Percentiles rank a stretch among this genome's conserved stretches.
phyloP scores from a whole-genome alignment of 2,797 vertebrate species.

The Ciconia nigra region DNA sequence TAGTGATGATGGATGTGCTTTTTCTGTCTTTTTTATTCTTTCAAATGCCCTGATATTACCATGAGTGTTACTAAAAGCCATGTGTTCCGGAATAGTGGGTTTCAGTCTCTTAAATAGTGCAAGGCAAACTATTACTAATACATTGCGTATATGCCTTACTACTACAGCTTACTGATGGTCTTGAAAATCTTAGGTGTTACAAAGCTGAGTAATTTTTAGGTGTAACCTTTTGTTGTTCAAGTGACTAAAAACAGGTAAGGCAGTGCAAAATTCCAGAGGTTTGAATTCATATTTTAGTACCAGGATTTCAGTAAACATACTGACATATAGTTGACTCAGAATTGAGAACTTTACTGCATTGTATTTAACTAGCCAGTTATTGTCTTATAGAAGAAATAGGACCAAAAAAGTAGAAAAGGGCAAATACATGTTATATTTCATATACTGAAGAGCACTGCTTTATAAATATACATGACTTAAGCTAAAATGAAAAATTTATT shows the following conservation, averaged over 20 bases:
- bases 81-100: background rate
- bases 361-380: background rate
- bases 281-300: background rate
- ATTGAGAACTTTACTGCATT: background rate
- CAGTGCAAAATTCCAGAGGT: background rate
- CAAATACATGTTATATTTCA: background rate
- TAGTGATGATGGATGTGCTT: background rate
- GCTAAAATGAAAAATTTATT: background rate
- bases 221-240: background rate
- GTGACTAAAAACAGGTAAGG: background rate
- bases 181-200: background rate
- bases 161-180: background rate
- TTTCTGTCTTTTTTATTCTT: background rate
- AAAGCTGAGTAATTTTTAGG: background rate
- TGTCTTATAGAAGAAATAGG: background rate
- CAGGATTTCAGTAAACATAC: background rate
- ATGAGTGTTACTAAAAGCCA: background rate
- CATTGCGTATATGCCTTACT: background rate
- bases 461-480: background rate
- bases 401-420: background rate
- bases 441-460: background rate
- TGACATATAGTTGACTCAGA: background rate
- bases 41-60: background rate
- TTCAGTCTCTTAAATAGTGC: background rate
- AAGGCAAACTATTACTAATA: background rate